phyloP scores from a whole-genome alignment of 2,797 vertebrate genomes.

The Neopelma chrysocephalum region DNA sequence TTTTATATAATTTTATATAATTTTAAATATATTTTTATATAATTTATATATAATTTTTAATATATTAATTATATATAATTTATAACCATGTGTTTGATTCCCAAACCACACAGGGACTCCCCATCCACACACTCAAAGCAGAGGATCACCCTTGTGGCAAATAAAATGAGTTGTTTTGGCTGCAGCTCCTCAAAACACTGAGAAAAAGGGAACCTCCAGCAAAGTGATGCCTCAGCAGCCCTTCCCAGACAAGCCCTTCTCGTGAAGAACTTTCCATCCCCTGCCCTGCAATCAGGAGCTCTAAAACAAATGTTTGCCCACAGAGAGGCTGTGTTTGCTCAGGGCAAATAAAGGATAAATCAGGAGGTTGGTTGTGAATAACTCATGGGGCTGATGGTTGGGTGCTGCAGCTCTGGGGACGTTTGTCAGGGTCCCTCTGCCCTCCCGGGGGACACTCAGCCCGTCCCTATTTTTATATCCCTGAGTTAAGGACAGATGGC shows the following conservation, averaged over 20 bases:
- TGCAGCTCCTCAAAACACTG: not conserved
- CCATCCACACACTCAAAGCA: rapidly evolving
- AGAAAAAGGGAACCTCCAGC: not conserved
- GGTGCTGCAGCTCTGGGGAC: not conserved
- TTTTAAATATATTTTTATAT: too few relatives aligned
- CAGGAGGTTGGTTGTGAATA: not conserved
- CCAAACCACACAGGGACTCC: rapidly evolving
- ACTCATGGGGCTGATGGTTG: not conserved
- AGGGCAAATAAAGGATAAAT: conserved; percentile 45
- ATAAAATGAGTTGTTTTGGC: not conserved
- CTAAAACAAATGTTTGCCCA: conserved; percentile 53
- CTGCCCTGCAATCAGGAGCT: not conserved
- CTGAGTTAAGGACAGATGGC: not conserved
- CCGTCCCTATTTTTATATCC: not conserved
- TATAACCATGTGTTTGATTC: rapidly evolving
- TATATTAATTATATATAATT: too few relatives aligned
- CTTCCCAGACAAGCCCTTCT: not conserved
- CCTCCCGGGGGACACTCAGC: not conserved
- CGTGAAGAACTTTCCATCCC: not conserved
- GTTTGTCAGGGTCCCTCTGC: not conserved
- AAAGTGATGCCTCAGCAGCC: not conserved
- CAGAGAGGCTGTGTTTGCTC: not conserved
- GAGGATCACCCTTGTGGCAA: not conserved
- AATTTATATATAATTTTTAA: too few relatives aligned
- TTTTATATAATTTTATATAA: too few relatives aligned